Conservation (phyloP, 2,797 vertebrate genomes). For the Gymnothorax javanicus region DNA sequence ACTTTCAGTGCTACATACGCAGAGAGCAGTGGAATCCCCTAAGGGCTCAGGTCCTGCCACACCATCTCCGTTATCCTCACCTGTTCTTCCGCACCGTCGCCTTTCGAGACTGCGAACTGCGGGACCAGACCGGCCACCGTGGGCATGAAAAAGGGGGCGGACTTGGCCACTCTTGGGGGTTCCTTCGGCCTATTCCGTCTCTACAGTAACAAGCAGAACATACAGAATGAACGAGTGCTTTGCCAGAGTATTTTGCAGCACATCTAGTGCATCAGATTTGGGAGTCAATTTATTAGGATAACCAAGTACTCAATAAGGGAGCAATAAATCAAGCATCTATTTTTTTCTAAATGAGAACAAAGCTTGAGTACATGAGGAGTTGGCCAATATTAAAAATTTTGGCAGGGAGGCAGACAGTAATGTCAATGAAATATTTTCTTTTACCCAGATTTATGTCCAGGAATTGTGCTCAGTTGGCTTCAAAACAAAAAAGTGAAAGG, state of each 20-base stretch:
- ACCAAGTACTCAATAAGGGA: neutral
- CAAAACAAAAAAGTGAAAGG: neutral
- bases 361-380: neutral
- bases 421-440: neutral
- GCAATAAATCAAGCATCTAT: neutral
- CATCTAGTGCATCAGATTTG: neutral
- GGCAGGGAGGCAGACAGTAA: neutral
- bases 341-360: neutral
- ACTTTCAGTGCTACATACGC: neutral
- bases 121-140: slow-evolving; percentile 89
- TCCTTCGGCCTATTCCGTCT: slow-evolving; percentile 88
- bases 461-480: neutral
- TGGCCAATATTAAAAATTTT: neutral
- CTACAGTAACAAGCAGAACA: slow-evolving; percentile 59
- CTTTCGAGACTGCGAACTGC: slow-evolving; percentile 64
- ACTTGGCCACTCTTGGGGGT: slow-evolving; percentile 80
- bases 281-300: neutral
- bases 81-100: slow-evolving; percentile 63
- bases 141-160: slow-evolving; percentile 93
- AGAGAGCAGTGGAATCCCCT: neutral
- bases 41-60: neutral
- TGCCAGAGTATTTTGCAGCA: no score
- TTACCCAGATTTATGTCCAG: no score
- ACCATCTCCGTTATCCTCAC: slow-evolving; percentile 58
- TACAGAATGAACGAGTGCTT: neutral